Conservation (phyloP, 2,113 vertebrate species). For the Garra rufa region DNA sequence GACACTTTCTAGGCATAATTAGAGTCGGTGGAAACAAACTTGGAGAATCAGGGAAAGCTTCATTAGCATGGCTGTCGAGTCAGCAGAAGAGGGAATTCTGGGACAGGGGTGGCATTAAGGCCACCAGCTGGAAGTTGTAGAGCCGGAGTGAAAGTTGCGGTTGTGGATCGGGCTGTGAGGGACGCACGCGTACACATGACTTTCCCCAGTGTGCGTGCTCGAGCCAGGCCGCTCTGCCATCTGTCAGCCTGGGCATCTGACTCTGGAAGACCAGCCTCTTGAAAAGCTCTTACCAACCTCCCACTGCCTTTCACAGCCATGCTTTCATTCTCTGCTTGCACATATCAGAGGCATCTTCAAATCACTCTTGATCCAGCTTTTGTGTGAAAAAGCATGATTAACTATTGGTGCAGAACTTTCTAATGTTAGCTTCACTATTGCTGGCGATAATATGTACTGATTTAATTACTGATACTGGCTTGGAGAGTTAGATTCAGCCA, state of each 20-base stretch:
- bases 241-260: conserved; percentile 24
- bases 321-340: not conserved
- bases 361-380: not conserved
- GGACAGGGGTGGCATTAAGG: not conserved
- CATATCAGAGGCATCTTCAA: not conserved
- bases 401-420: not conserved
- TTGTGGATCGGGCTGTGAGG: not conserved
- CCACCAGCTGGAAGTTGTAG: conserved; percentile 5
- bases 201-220: not conserved
- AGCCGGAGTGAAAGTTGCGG: not conserved
- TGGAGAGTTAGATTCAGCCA: too few species aligned
- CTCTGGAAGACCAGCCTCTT: not conserved
- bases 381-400: not conserved
- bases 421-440: too few species aligned
- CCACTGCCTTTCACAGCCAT: conserved; percentile 1
- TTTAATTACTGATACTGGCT: too few species aligned
- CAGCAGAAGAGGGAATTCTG: conserved; percentile 10
- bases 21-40: not conserved
- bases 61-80: conserved; percentile 2
- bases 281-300: not conserved
- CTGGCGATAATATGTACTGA: not conserved
- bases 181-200: not conserved
- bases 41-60: not conserved
- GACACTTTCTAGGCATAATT: conserved; percentile 21
- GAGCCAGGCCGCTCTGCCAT: conserved; percentile 11